A percentile compares a stretch with the other conserved stretches of the same genome.
These are phyloP conservation scores for Hydrolagus affinis DNA, from an alignment of 2,113 vertebrate species.

Conservation along the genomic window DNA sequence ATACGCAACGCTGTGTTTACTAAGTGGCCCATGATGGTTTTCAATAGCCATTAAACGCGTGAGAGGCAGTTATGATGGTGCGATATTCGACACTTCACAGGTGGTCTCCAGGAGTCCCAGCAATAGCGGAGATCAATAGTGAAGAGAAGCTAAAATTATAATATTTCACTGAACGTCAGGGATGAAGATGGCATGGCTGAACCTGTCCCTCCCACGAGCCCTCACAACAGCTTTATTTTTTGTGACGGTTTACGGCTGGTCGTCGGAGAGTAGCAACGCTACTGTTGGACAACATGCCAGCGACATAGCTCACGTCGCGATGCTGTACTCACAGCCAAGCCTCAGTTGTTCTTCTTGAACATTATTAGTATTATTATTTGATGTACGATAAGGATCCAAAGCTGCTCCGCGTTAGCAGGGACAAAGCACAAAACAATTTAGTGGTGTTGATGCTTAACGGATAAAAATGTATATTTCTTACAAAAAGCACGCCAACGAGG, in stretches of 20 bases:
- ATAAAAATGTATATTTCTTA: too few species aligned
- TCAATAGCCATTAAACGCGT: conserved; percentile 2
- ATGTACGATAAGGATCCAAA: too few species aligned
- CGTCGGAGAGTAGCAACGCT: neutral
- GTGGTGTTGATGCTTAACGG: too few species aligned
- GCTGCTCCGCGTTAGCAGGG: too few species aligned
- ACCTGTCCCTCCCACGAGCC: too few species aligned
- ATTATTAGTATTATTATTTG: too few species aligned
- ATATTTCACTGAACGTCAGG: neutral
- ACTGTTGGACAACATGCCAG: neutral
- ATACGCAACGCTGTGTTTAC: neutral
- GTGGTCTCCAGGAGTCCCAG: neutral
- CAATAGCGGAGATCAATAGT: conserved; percentile 26
- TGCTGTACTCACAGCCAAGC: too few species aligned
- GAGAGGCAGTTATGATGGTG: neutral
- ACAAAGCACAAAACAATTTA: too few species aligned
- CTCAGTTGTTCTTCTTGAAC: too few species aligned
- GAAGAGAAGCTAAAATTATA: neutral
- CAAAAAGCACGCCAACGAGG: too few species aligned
- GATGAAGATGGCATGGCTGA: neutral
- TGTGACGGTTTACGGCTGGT: too few species aligned
- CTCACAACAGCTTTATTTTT: too few species aligned
- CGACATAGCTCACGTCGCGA: neutral
- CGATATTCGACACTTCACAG: neutral
- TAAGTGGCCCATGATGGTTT: conserved; percentile 15